Evolutionary conservation across 2,888 invertebrate species (phyloP), one percentile per base, ranked within the genome.

Genomic region (Chaitophorus viminalis): DNA sequence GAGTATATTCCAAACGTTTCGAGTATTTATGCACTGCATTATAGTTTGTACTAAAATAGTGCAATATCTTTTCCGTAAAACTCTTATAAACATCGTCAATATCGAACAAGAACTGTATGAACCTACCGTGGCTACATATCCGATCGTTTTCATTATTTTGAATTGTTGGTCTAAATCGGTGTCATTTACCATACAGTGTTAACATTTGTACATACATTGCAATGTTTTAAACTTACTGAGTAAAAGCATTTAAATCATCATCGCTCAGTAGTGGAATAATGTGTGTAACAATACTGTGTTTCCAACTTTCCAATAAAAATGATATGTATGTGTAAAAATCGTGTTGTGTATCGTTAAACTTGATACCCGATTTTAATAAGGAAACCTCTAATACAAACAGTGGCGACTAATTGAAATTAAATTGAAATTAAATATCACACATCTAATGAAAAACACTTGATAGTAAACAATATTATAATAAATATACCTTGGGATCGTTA

Each of bases 241-340:
- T 18, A 75, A 74, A 87, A 60, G 1, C 11, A 5, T 81, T 46
- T 5, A 87, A 75, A 11, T 81, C 39, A 0, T 14, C 21, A 5
- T 87, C 87, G n/a, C 6, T 31, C 39, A 87, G 11, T 0, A 87
- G 39, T n/a, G 87, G 79, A 46, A 81, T 31, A 17, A 81, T n/a
- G 4, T 81, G 21, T 21, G 54, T 46, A 0, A 87, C 14, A 21
- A 87, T 39, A 18, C 9, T 81, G 17, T 4, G 18, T 75, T 81
- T 74, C 87, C 87, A 87, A 25, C 46, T 29, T 46, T 87, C 87
- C 60, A 87, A 60, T 39, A 87, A 81, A 81, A 74, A 81, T 9
- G 78, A 65, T 18, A 87, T 0, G 21, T 87, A 87, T 1, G 60
- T 29, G 3, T n/a, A 60, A 39, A 81, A 87, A 52, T 87, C 87